Percentiles rank a stretch among this genome's conserved stretches.
phyloP scores from a whole-genome alignment of 2,113 vertebrate genomes.

The Channa maculata region DNA sequence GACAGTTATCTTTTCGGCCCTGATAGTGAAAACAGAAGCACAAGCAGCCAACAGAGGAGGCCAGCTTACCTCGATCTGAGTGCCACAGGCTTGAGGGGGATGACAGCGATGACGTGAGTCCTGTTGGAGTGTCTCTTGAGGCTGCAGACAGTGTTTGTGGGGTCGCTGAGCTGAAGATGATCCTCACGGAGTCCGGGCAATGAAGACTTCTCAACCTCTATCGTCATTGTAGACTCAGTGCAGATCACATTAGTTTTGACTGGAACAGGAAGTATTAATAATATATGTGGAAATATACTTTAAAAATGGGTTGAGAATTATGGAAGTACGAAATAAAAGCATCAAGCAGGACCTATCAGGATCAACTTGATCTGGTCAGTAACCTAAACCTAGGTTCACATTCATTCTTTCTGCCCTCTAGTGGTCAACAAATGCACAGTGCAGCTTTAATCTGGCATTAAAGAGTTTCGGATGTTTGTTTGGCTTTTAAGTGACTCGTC shows the following conservation, averaged over 20 bases:
- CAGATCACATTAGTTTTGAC: slow-evolving; percentile 67
- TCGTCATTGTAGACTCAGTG: slow-evolving; percentile 66
- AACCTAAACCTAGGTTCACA: no score
- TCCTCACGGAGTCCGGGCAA: slow-evolving; percentile 46
- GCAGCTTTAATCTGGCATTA: no score
- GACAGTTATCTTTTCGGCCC: background rate
- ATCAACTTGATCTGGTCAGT: no score
- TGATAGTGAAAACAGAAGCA: background rate
- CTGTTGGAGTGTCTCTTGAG: slow-evolving; percentile 68
- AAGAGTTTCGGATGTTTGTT: no score
- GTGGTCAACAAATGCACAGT: no score
- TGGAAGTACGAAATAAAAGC: no score
- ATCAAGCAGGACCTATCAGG: no score
- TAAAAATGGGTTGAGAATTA: no score
- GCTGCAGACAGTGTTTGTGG: slow-evolving; percentile 64
- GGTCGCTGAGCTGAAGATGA: slow-evolving; percentile 72
- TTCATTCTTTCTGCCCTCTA: no score
- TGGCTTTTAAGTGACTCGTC: no score
- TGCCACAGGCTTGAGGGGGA: slow-evolving; percentile 80
- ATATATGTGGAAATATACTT: no score
- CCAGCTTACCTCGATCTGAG: slow-evolving; percentile 72
- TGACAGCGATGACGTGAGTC: slow-evolving; percentile 64
- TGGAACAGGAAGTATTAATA: background rate
- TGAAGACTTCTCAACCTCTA: slow-evolving; percentile 64
- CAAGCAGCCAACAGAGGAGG: background rate